Evolutionary conservation across 2,113 vertebrate genomes (phyloP), one percentile per base, ranked within the genome.

Genomic region (Clarias gariepinus): DNA sequence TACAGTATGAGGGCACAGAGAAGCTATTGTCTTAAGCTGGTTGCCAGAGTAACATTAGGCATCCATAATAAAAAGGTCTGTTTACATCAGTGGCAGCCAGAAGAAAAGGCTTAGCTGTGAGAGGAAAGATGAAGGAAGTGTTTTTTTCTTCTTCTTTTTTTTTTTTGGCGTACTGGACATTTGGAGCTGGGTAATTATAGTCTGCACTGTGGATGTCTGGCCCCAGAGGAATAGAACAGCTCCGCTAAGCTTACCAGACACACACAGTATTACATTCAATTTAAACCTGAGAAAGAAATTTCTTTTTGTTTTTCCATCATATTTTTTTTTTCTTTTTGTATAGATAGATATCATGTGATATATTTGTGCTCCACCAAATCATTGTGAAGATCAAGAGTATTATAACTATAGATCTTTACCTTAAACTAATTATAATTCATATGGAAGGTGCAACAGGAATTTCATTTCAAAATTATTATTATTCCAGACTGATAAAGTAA

Each of bases 1-100:
- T 64, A 77, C 82, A 88, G 87, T 78, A 85, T 89, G 86, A 41
- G 83, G 80, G 90, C 36, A 93, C 90, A 95, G 89, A 94, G 89
- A 77, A 12, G 63, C 90, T 91, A 91, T 95, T 95, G 94, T 95
- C 60, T 86, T 79, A 16, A 84, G 63, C 66, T 47, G 60, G 87
- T 93, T 84, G 87, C 87, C 87, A 87, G 85, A 90, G 89, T 91
- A 85, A 92, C 86, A 58, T 64, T 69, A 86, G 89, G 92, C 91
- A 88, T 93, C 86, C 81, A 87, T 87, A 84, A 69, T 82, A 2
- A 77, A 87, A 88, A 90, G 76, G 89, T 82, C 79, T 77, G 88
- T 91, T 89, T 91, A 90, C 33, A 78, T 91, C 69, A 90, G 88
- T 87, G 85, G 83, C 68, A 71, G 88, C 80, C 80, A 78, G 86